A percentile compares a stretch with the other conserved stretches of the same genome.
Evolutionary conservation across 2,888 invertebrate species (phyloP).

Genomic region (Drosophila kambysellisi): DNA sequence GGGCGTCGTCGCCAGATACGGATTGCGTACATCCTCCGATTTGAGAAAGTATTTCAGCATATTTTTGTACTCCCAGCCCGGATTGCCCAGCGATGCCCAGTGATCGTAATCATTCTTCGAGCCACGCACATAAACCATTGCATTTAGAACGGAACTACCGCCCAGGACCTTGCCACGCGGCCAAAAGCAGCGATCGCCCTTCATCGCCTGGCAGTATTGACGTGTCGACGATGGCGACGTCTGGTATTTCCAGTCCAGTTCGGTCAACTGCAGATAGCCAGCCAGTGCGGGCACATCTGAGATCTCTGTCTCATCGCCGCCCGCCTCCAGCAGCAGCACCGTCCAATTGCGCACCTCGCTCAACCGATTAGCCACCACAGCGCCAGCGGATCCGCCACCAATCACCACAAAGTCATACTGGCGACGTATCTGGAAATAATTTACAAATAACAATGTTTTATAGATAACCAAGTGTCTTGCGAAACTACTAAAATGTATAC

Average conservation of each 20-base stretch:
- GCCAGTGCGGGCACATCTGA: constrained; percentile 94
- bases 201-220: constrained; percentile 95
- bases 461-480: background rate
- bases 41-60: constrained; percentile 94
- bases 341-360: constrained; percentile 93
- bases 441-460: background rate
- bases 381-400: constrained; percentile 95
- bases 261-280: constrained; percentile 93
- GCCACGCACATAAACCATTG: constrained; percentile 96
- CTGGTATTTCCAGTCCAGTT: constrained; percentile 96
- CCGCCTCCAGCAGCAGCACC: constrained; percentile 93
- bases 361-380: constrained; percentile 93
- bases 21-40: constrained; percentile 95
- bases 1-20: constrained; percentile 90
- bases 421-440: constrained; percentile 87
- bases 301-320: constrained; percentile 94
- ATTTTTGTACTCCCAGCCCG: constrained; percentile 94
- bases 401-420: constrained; percentile 95
- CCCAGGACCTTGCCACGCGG: constrained; percentile 96
- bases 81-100: constrained; percentile 93
- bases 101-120: constrained; percentile 94
- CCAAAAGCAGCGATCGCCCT: constrained; percentile 95
- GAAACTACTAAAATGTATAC: background rate
- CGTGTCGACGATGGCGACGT: constrained; percentile 92
- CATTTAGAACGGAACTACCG: constrained; percentile 94